Evolutionary conservation across 1,140 invertebrate species (phyloP), one percentile per base, ranked within the genome.

Genomic region (Drosophila leontia): DNA sequence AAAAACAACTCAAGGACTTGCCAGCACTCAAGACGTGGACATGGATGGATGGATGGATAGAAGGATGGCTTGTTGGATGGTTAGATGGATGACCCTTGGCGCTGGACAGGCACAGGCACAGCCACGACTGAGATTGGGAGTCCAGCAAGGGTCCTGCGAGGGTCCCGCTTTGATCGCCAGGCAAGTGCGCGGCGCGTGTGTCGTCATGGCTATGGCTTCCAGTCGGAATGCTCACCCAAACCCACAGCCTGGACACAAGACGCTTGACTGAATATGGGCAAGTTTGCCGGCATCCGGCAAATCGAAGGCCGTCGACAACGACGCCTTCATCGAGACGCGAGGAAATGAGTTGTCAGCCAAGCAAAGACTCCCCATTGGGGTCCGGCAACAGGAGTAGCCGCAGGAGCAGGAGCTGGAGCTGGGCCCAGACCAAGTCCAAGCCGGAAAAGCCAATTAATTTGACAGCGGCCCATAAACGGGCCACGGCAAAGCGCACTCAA

Each of bases 391-490:
- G 29, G 35, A 50, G 34, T 34, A 50, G 48, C 15, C 26, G 9
- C 48, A 34, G 7, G 39, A 37, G 50, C n/a, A 9, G 11, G 19
- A 51, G n/a, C 17, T 8, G 37, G 26, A 23, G n/a, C 44, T 6
- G 39, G 23, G 7, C 23, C 61, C 15, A 58, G 47, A 48, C 47
- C 62, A 29, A 50, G 56, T 50, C 57, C 48, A 48, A 44, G 56
- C 64, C 77, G 84, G 84, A 90, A 88, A 88, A 90, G 85, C 84
- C 85, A 88, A 88, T 88, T 88, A 88, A 90, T 88, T 88, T 84
- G 81, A 90, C 80, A 88, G 83, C 77, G 50, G 70, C 35, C 68
- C 80, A 78, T 87, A 80, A 88, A 80, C 84, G 80, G 58, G 62
- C 47, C 60, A 42, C 53, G 53, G 58, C 57, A 42, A 61, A 57